A percentile compares a stretch with the other conserved stretches of the same genome.
phyloP scores from a whole-genome alignment of 2,797 vertebrate species.

The Sebastes matsubarae region DNA sequence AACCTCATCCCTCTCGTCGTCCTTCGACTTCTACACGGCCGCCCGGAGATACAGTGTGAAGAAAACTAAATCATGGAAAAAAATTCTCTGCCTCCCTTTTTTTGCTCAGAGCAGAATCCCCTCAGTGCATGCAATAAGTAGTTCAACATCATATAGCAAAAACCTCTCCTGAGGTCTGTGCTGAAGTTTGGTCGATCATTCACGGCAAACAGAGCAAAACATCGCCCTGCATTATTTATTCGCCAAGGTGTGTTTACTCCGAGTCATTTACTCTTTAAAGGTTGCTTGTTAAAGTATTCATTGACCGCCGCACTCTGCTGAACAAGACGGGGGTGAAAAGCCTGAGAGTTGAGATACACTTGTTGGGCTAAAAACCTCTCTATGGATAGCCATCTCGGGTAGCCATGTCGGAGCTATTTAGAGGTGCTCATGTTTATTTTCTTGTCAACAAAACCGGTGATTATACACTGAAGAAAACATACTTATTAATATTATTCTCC shows the following conservation, averaged over 20 bases:
- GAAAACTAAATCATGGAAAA: background rate
- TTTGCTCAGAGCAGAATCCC: background rate
- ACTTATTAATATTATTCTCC: too few species aligned
- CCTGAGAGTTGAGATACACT: background rate
- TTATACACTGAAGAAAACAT: too few species aligned
- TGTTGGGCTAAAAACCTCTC: background rate
- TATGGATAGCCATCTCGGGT: background rate
- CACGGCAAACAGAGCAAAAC: background rate
- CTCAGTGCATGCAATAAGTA: background rate
- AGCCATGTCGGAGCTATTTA: background rate
- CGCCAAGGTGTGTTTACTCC: conserved; percentile 21
- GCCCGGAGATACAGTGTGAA: background rate
- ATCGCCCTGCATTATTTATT: conserved; percentile 27
- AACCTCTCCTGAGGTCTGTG: background rate
- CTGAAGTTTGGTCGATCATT: conserved; percentile 1
- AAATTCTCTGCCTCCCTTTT: background rate
- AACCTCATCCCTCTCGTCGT: conserved; percentile 31
- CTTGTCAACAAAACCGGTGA: too few species aligned
- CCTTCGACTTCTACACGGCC: conserved; percentile 12
- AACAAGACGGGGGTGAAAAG: conserved; percentile 1
- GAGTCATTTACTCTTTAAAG: conserved; percentile 25
- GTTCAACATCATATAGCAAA: background rate
- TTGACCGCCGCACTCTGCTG: conserved; percentile 19
- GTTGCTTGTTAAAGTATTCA: conserved; percentile 24
- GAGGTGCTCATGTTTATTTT: background rate